phyloP scores from a whole-genome alignment of 2,113 vertebrate genomes.

The Gadus macrocephalus region DNA sequence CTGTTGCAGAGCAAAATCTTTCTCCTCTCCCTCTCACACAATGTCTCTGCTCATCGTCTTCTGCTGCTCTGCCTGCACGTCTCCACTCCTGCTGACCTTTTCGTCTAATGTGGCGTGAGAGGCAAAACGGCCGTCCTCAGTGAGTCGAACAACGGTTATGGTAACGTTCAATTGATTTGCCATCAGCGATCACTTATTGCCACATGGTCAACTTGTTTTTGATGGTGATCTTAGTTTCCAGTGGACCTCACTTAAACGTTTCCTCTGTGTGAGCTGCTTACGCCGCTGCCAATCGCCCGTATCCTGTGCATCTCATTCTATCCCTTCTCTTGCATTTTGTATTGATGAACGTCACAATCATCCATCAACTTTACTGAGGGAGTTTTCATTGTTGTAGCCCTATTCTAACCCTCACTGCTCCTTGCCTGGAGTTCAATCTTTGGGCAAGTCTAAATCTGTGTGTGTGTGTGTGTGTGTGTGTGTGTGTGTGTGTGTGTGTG shows the following conservation, averaged over 20 bases:
- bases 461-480: not conserved
- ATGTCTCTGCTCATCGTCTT: not conserved
- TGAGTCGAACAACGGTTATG: constrained; percentile 43
- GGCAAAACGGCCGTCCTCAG: constrained; percentile 46
- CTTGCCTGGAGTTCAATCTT: not conserved
- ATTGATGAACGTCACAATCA: not conserved
- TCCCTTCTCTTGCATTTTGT: constrained; percentile 1
- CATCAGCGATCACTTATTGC: constrained; percentile 37
- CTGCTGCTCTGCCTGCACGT: not conserved
- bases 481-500: not conserved
- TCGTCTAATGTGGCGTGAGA: constrained; percentile 52
- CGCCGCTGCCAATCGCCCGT: not conserved
- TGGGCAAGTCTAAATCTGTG: not conserved
- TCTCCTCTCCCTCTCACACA: constrained; percentile 3
- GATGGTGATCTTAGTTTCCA: not conserved
- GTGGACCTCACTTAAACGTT: not conserved
- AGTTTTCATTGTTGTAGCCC: too few species aligned
- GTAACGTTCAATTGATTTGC: constrained; percentile 35
- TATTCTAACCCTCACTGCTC: not conserved
- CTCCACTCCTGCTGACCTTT: constrained; percentile 59
- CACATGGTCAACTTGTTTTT: constrained; percentile 3
- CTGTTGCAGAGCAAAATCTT: constrained; percentile 43
- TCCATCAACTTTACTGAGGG: not conserved
- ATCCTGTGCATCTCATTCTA: not conserved
- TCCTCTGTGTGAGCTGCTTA: not conserved